These are phyloP conservation scores for Schizotus pectinicornis DNA, from an alignment of 2,888 invertebrate species.

Conservation along the genomic window DNA sequence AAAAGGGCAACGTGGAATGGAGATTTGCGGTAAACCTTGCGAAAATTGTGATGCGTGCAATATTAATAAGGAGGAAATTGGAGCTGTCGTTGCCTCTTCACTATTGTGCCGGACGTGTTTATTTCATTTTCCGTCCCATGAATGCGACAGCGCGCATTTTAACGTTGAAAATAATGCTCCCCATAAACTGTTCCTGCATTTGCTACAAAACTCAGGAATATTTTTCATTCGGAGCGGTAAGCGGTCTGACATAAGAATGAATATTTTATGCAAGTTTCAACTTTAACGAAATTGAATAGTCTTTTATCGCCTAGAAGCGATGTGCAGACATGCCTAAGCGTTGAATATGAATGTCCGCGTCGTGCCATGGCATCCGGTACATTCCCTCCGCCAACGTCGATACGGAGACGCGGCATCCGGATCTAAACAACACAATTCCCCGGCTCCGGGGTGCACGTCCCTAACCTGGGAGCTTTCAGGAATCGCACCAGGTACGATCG, in stretches of 20 bases:
- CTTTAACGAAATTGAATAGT: conserved; percentile 29
- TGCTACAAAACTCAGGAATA: not conserved
- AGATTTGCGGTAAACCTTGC: too few relatives aligned
- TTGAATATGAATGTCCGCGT: conserved; percentile 31
- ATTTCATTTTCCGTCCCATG: too few relatives aligned
- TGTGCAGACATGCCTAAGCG: conserved; percentile 28
- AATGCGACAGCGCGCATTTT: too few relatives aligned
- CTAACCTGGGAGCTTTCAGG: conserved; percentile 5
- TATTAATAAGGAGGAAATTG: not conserved
- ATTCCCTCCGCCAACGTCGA: conserved; percentile 6
- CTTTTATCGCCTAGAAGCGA: conserved; percentile 27
- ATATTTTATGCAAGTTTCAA: conserved; percentile 29
- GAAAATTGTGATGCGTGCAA: too few relatives aligned
- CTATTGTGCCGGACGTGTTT: not conserved
- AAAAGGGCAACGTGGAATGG: too few relatives aligned
- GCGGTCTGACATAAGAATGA: conserved; percentile 11
- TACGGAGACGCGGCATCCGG: conserved; percentile 17
- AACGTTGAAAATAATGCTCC: too few relatives aligned
- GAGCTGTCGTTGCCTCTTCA: not conserved
- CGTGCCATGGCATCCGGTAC: conserved; percentile 30
- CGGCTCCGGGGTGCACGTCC: conserved; percentile 11
- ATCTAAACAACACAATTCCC: conserved; percentile 19
- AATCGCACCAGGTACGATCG: conserved; percentile 13
- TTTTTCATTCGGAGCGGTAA: conserved; percentile 2
- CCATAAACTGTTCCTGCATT: too few relatives aligned